These are phyloP conservation scores for Rhombomys opimus DNA, from an alignment of 2,113 vertebrate species.

Conservation along the genomic window DNA sequence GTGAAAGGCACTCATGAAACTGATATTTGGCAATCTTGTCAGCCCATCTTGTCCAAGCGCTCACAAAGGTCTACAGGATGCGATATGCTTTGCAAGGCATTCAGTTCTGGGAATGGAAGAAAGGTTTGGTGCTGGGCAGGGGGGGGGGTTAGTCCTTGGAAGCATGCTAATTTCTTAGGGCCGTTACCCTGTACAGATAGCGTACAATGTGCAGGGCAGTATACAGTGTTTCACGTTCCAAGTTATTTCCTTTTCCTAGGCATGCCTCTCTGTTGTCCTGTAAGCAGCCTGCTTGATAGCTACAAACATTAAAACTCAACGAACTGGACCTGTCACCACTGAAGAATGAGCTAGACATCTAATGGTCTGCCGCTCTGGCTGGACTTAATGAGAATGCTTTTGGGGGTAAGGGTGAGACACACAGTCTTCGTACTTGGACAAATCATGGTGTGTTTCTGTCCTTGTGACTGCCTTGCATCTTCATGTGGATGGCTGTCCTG, in stretches of 20 bases:
- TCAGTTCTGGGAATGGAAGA: neutral
- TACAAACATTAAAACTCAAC: neutral
- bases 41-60: neutral
- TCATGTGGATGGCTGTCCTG: neutral
- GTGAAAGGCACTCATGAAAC: neutral
- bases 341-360: neutral
- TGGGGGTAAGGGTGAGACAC: neutral
- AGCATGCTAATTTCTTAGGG: neutral
- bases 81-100: neutral
- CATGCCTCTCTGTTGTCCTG: neutral
- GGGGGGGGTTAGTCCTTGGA: neutral
- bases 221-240: neutral
- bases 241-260: constrained; percentile 19
- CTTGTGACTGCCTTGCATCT: neutral
- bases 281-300: neutral
- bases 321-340: neutral
- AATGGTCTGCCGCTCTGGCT: neutral
- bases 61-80: neutral
- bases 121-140: neutral
- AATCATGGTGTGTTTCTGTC: neutral
- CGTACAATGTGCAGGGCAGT: too few relatives aligned
- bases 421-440: neutral
- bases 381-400: neutral
- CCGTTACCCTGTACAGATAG: neutral
- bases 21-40: neutral